phyloP scores from a whole-genome alignment of 2,888 invertebrate species.

The Hecatera dysodea region DNA sequence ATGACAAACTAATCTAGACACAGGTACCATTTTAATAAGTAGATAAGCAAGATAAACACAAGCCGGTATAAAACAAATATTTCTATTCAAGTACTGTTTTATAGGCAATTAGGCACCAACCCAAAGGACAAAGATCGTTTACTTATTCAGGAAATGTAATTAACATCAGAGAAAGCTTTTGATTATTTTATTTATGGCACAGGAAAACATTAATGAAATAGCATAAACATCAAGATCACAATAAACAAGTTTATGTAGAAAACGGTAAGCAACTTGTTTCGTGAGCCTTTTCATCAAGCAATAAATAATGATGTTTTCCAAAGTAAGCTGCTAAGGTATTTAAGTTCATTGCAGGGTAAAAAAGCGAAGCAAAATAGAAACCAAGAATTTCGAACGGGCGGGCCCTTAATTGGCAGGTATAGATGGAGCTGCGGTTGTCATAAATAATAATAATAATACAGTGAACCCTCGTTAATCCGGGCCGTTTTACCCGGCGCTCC shows the following conservation, averaged over 20 bases:
- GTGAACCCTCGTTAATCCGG: too few species aligned
- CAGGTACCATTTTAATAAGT: background rate
- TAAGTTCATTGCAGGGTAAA: too few species aligned
- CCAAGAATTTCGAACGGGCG: too few species aligned
- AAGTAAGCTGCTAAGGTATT: background rate
- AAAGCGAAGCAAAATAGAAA: too few species aligned
- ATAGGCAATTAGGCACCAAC: background rate
- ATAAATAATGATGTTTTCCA: slow-evolving; percentile 3
- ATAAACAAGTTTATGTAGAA: slow-evolving; percentile 17
- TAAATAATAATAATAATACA: too few species aligned
- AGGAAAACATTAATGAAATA: background rate
- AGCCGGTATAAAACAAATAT: background rate
- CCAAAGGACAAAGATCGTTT: background rate
- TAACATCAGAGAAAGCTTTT: background rate
- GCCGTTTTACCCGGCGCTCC: too few species aligned
- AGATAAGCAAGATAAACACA: background rate
- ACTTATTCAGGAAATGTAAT: background rate
- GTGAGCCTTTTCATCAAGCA: background rate
- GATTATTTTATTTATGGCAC: background rate
- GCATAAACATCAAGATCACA: background rate
- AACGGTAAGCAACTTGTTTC: slow-evolving; percentile 17
- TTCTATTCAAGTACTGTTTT: background rate
- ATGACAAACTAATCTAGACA: too few species aligned
- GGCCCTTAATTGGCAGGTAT: too few species aligned
- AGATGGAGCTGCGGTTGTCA: background rate